These are phyloP conservation scores for Cynopterus brachyotis DNA, from an alignment of 2,113 vertebrate genomes.

Conservation along the genomic window DNA sequence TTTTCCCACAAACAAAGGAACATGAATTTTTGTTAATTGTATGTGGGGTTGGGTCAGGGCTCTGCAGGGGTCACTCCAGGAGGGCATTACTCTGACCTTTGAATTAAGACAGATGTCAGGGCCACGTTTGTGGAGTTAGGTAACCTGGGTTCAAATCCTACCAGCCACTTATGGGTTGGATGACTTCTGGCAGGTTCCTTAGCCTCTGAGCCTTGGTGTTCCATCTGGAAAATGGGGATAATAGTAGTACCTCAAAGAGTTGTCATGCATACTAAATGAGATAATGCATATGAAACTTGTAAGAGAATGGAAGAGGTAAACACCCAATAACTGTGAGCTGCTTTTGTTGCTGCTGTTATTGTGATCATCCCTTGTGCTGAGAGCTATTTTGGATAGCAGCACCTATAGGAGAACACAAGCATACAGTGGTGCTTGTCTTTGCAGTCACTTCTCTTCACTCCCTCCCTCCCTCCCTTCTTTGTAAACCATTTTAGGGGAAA, in stretches of 20 bases:
- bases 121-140: neutral
- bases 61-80: neutral
- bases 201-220: neutral
- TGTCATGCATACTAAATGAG: neutral
- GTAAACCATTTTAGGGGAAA: neutral
- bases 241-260: neutral
- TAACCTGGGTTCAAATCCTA: neutral
- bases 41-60: too few relatives aligned
- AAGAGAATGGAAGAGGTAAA: neutral
- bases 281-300: neutral
- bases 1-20: neutral
- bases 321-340: neutral
- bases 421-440: neutral
- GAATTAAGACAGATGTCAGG: neutral
- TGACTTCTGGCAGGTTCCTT: neutral
- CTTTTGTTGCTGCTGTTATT: neutral
- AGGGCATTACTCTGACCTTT: neutral
- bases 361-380: neutral
- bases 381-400: neutral
- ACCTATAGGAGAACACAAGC: too few relatives aligned
- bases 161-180: neutral
- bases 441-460: neutral
- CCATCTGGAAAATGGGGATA: neutral
- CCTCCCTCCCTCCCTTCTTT: neutral
- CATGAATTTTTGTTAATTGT: neutral